Evolutionary conservation across 1,140 invertebrate species (phyloP), one percentile per base, ranked within the genome.

Genomic region (Eriocheir sinensis): DNA sequence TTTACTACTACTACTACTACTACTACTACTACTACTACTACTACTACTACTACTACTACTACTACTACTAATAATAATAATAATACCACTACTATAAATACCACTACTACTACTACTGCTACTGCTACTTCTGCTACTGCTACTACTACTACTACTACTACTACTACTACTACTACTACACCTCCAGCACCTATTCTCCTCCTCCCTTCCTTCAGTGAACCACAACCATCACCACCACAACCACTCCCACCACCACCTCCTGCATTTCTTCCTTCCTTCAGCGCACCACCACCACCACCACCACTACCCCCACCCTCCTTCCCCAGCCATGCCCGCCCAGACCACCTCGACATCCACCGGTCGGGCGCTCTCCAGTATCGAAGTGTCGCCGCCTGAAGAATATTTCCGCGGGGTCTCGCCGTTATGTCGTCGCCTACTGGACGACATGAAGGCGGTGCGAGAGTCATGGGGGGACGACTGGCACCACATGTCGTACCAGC

Each of bases 381-480:
- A 94, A 36, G 94, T 96, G 90, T 93, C 93, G 32, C 92, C 94
- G 30, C 95, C 95, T 3, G 95, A 96, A 88, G 95, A 96, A 21
- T 96, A 94, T 38, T 96, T 96, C 90, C 85, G 95, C n/a, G 95
- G 95, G 27, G 95, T 96, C 27, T 96, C 95, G 32, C 94, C 95
- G 17, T 48, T 96, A 30, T 96, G 95, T 91, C 92, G 95, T 1
- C 48, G 94, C 32, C 90, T 96, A 48, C 83, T 96, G 94, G 97
- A 97, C 93, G 98, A 98, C 96, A 97, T 98, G 44, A 96, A 97
- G 2, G 97, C 98, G 92, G 97, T 97, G 1, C 98, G 97, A 96
- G 97, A 97, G 95, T 97, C 97, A 3, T 98, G 98, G 95, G 98
- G 98, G 96, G 97, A 97, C 89, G 97, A 98, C 21, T 98, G 98